Evolutionary conservation across 2,888 invertebrate species (phyloP).

Genomic region (Andrena camellia): DNA sequence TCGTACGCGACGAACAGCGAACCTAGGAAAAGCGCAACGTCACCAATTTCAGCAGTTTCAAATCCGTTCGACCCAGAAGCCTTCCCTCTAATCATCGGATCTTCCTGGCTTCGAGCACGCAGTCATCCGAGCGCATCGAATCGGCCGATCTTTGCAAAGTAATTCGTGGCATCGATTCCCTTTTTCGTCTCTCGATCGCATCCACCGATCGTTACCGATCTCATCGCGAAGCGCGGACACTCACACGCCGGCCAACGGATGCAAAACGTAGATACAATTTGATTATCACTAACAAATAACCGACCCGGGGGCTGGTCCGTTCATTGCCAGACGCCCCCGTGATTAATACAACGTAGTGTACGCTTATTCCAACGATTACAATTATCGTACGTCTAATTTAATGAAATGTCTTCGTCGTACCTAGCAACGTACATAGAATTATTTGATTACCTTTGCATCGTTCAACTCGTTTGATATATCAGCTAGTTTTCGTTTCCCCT

Average conservation of each 20-base stretch:
- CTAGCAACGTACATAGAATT: slow-evolving; percentile 59
- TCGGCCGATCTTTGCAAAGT: neutral
- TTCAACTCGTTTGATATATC: slow-evolving; percentile 58
- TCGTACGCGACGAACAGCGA: slow-evolving; percentile 25
- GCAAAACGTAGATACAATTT: slow-evolving; percentile 54
- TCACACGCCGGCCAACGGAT: slow-evolving; percentile 39
- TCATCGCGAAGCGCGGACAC: slow-evolving; percentile 38
- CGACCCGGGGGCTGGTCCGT: slow-evolving; percentile 24
- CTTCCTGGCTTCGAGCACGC: slow-evolving; percentile 23
- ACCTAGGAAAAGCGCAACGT: slow-evolving; percentile 19
- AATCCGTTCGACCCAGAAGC: neutral
- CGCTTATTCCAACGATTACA: slow-evolving; percentile 69
- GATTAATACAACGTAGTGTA: slow-evolving; percentile 64
- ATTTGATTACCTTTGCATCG: slow-evolving; percentile 61
- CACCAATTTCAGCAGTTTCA: neutral
- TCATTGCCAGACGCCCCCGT: slow-evolving; percentile 34
- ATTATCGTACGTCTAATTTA: slow-evolving; percentile 67
- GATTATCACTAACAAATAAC: slow-evolving; percentile 58
- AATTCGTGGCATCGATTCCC: neutral
- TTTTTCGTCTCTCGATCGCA: neutral
- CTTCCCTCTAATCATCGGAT: neutral
- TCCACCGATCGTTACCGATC: slow-evolving; percentile 17
- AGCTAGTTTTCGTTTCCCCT: slow-evolving; percentile 61
- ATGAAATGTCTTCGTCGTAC: slow-evolving; percentile 61
- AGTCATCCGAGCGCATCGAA: slow-evolving; percentile 10